Evolutionary conservation across 2,797 vertebrate species (phyloP).

Genomic region (Picus viridis): DNA sequence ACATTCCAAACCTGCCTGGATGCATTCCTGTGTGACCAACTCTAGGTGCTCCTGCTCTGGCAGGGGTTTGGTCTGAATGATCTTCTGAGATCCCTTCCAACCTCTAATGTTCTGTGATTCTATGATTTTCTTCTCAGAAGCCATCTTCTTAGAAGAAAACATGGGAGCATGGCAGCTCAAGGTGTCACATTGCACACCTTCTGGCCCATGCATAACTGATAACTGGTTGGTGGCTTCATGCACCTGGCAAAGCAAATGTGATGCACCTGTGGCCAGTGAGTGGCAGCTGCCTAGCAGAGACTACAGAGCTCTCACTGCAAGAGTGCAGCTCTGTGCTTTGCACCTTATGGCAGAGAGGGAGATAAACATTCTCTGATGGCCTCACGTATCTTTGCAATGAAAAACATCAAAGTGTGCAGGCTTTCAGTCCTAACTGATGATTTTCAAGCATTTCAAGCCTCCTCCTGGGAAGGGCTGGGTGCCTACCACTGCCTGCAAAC

Average conservation of each 20-base stretch:
- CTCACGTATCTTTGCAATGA: background rate
- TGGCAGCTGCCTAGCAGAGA: background rate
- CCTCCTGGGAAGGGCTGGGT: background rate
- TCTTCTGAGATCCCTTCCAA: too few species aligned
- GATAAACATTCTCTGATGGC: background rate
- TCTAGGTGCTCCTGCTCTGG: too few species aligned
- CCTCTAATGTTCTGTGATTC: too few species aligned
- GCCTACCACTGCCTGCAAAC: background rate
- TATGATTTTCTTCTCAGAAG: background rate
- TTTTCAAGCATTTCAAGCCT: background rate
- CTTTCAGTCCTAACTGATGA: background rate
- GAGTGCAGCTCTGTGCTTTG: background rate
- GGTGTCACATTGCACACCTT: background rate
- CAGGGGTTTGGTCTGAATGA: too few species aligned
- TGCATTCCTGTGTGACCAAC: too few species aligned
- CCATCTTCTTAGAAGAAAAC: background rate
- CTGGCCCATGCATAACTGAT: background rate
- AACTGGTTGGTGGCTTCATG: background rate
- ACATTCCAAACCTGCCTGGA: too few species aligned
- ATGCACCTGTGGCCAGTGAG: background rate
- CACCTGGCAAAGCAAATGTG: background rate
- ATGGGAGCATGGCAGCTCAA: background rate
- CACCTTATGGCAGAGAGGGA: too few species aligned
- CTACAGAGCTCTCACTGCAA: rapidly evolving
- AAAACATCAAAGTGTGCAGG: background rate